Conservation (phyloP, 2,797 vertebrate genomes). For the Hafferia zeledoni region DNA sequence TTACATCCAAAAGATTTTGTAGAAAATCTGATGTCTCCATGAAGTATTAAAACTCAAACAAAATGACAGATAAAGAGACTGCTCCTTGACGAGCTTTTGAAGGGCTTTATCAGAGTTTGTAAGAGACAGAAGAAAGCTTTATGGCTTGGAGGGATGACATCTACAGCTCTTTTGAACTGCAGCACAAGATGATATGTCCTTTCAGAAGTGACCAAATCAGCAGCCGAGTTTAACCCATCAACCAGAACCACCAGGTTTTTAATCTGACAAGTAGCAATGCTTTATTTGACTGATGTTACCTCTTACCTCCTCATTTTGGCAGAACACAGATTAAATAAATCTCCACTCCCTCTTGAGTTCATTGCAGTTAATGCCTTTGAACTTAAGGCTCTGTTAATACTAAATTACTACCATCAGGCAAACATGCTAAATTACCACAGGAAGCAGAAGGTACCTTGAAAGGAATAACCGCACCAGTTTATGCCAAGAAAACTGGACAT, state of each 20-base stretch:
- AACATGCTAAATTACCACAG: neutral
- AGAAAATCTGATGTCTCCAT: neutral
- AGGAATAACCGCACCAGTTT: neutral
- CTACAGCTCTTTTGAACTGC: neutral
- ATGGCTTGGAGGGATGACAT: neutral
- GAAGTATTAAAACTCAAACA: neutral
- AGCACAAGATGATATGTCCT: neutral
- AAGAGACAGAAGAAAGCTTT: neutral
- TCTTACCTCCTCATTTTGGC: neutral
- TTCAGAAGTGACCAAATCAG: conserved; percentile 8
- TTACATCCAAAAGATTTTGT: neutral
- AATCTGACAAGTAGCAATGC: neutral
- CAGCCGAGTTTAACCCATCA: neutral
- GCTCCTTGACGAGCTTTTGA: neutral
- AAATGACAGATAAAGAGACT: neutral
- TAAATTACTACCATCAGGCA: neutral
- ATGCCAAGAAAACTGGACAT: conserved; percentile 17
- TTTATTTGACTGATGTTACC: neutral
- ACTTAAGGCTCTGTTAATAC: neutral
- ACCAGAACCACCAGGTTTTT: neutral
- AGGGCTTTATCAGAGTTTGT: neutral
- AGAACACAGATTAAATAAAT: conserved; percentile 4
- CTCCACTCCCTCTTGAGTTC: neutral
- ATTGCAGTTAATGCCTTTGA: neutral
- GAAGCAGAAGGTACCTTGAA: conserved; percentile 22